Percentiles rank a stretch among this genome's conserved stretches.
These are phyloP conservation scores for Diabrotica balteata DNA, from an alignment of 2,888 invertebrate genomes.

Conservation along the genomic window DNA sequence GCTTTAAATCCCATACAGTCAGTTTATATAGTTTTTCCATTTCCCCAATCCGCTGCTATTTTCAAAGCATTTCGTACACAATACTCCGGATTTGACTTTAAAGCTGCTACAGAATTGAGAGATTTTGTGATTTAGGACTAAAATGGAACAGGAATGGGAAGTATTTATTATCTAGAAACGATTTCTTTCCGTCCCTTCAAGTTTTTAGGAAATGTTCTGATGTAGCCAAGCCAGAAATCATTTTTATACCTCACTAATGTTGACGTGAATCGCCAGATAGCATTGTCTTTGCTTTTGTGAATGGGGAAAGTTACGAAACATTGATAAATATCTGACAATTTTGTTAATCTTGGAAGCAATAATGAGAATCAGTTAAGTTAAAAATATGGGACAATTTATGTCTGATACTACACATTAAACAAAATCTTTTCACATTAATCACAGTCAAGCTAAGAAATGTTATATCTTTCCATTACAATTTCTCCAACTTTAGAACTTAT, in stretches of 20 bases:
- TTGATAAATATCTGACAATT: too few species aligned
- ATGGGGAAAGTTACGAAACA: too few species aligned
- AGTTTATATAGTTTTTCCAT: not conserved
- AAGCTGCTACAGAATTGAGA: constrained; percentile 11
- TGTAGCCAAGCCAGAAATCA: constrained; percentile 5
- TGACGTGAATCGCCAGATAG: not conserved
- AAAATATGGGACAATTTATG: too few species aligned
- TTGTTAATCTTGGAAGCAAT: too few species aligned
- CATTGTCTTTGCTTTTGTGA: not conserved
- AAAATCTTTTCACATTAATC: too few species aligned
- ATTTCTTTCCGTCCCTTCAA: constrained; percentile 8
- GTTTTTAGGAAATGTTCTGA: constrained; percentile 8
- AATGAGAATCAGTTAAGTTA: too few species aligned
- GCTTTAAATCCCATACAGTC: not conserved
- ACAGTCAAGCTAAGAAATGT: too few species aligned
- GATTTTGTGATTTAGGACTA: constrained; percentile 19
- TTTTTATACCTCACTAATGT: constrained; percentile 14
- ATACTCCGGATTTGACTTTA: constrained; percentile 9
- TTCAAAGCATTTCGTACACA: constrained; percentile 11
- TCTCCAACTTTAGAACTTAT: too few species aligned
- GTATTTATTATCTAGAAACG: constrained; percentile 18
- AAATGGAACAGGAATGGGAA: constrained; percentile 12
- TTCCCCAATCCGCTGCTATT: constrained; percentile 1
- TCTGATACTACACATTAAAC: too few species aligned
- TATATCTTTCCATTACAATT: too few species aligned